Evolutionary conservation across 2,888 invertebrate genomes (phyloP).

Genomic region (Cephus pygmeus): DNA sequence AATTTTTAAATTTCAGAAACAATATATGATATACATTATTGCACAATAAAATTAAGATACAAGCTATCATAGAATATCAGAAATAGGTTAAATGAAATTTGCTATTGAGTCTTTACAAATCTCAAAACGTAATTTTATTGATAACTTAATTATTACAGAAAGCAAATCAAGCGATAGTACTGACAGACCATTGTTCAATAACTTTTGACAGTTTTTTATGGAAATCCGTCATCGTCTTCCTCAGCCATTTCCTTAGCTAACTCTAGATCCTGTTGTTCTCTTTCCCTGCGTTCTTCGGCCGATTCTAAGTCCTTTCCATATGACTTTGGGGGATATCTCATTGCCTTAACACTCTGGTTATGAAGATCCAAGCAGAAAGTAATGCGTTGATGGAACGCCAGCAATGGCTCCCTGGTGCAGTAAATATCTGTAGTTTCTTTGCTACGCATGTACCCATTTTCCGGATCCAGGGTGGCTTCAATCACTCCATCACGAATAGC

Average conservation of each 20-base stretch:
- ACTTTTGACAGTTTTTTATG: slow-evolving; percentile 54
- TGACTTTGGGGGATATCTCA: slow-evolving; percentile 99
- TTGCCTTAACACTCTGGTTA: slow-evolving; percentile 99
- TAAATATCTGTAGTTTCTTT: slow-evolving; percentile 98
- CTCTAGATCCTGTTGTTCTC: slow-evolving; percentile 98
- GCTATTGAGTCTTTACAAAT: not conserved
- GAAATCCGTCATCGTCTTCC: slow-evolving; percentile 95
- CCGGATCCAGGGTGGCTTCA: slow-evolving; percentile 96
- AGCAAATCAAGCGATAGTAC: slow-evolving; percentile 12
- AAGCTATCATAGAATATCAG: no score
- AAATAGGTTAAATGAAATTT: not conserved
- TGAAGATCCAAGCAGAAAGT: slow-evolving; percentile 97
- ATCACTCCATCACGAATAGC: slow-evolving; percentile 98
- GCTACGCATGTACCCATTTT: slow-evolving; percentile 95
- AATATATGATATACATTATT: no score
- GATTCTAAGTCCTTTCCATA: slow-evolving; percentile 98
- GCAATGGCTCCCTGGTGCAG: slow-evolving; percentile 94
- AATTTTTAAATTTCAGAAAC: not conserved
- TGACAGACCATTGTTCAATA: not conserved
- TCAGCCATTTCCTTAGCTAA: slow-evolving; percentile 99
- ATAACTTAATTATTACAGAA: slow-evolving; percentile 16
- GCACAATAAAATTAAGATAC: no score
- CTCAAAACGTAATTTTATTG: slow-evolving; percentile 19
- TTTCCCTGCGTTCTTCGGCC: slow-evolving; percentile 93
- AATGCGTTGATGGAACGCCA: slow-evolving; percentile 96